phyloP scores from a whole-genome alignment of 2,888 invertebrate genomes.

The Diplazon laetatorius region DNA sequence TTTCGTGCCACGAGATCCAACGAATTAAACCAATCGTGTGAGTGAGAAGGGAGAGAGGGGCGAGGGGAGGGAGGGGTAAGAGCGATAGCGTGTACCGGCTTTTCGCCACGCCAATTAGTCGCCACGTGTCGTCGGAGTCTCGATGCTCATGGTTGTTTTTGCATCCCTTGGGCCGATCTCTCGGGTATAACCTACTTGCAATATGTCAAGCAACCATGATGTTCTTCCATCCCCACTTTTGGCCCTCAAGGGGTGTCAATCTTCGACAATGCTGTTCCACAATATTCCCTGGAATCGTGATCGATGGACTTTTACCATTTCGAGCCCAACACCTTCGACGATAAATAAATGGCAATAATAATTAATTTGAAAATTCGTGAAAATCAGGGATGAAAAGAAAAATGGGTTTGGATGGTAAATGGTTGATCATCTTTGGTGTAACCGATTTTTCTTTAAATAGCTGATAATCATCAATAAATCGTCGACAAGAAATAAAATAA shows the following conservation, averaged over 20 bases:
- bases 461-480: too few relatives aligned
- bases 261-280: conserved; percentile 68
- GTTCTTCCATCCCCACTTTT: conserved; percentile 55
- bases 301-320: neutral
- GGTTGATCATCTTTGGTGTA: too few relatives aligned
- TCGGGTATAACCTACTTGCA: conserved; percentile 27
- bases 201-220: conserved; percentile 65
- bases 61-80: too few relatives aligned
- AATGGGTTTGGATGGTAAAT: too few relatives aligned
- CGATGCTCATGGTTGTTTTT: conserved; percentile 74
- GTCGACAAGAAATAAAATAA: too few relatives aligned
- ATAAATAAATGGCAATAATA: too few relatives aligned
- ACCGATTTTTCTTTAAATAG: too few relatives aligned
- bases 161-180: conserved; percentile 65
- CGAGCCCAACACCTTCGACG: neutral
- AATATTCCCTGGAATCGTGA: conserved; percentile 2
- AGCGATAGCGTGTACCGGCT: conserved; percentile 30
- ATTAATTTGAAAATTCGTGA: too few relatives aligned
- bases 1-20: too few relatives aligned
- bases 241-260: conserved; percentile 61
- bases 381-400: too few relatives aligned
- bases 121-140: conserved; percentile 71
- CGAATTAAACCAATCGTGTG: too few relatives aligned
- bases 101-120: conserved; percentile 72
- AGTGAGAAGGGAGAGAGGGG: too few relatives aligned